phyloP scores from a whole-genome alignment of 2,113 vertebrate genomes.

The Hippocampus mohnikei region DNA sequence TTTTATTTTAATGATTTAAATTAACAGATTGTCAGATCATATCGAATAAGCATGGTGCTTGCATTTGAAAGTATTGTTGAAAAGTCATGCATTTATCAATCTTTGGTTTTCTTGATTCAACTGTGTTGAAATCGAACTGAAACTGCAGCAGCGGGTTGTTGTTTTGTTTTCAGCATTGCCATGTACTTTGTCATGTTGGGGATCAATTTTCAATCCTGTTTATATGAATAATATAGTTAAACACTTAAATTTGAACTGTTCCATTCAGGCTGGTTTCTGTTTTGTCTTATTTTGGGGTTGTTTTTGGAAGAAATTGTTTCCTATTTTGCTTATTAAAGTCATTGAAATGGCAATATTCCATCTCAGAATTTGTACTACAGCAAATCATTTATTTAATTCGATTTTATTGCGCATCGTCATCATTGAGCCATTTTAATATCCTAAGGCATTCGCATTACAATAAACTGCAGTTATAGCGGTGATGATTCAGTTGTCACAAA shows the following conservation, averaged over 20 bases:
- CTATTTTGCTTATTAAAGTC: conserved; percentile 99
- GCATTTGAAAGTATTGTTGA: conserved; percentile 95
- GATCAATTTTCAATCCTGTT: conserved; percentile 99
- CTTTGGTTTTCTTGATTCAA: conserved; percentile 96
- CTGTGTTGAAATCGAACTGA: conserved; percentile 98
- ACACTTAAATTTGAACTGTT: conserved; percentile 97
- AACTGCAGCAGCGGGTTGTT: conserved; percentile 90
- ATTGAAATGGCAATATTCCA: conserved; percentile 91
- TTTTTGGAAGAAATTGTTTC: conserved; percentile 93
- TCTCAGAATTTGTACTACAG: conserved; percentile 66
- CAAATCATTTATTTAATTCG: not conserved
- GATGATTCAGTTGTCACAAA: too few species aligned
- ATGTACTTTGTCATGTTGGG: conserved; percentile 88
- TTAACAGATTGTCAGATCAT: conserved; percentile 95
- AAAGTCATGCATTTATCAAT: conserved; percentile 96
- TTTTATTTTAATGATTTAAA: conserved; percentile 99
- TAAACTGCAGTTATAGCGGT: not conserved
- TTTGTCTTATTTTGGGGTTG: conserved; percentile 87
- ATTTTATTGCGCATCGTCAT: not conserved
- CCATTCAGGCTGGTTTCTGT: conserved; percentile 99
- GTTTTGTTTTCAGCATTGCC: conserved; percentile 92
- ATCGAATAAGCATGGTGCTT: conserved; percentile 98
- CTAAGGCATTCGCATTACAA: not conserved
- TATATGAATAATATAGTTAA: conserved; percentile 87
- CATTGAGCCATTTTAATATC: not conserved